Percentiles rank a stretch among this genome's conserved stretches.
These are phyloP conservation scores for Chaetophractus vellerosus DNA, from an alignment of 2,797 vertebrate genomes.

Conservation along the genomic window DNA sequence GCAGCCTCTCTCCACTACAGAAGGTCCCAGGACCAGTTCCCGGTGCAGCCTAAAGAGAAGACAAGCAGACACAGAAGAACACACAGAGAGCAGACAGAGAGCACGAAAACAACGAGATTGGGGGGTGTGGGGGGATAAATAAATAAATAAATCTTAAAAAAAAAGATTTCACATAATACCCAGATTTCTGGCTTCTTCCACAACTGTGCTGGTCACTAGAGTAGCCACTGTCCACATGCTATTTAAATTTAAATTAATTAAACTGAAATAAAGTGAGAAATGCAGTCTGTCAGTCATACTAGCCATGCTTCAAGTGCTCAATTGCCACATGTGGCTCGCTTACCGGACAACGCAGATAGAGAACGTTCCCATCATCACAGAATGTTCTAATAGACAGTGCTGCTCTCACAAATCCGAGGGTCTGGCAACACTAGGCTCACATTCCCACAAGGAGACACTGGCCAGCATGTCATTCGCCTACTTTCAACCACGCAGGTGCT, in stretches of 20 bases:
- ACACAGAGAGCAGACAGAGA: too few species aligned
- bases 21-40: too few species aligned
- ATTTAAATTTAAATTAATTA: not conserved
- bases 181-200: not conserved
- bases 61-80: too few species aligned
- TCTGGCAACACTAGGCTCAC: not conserved
- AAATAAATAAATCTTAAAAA: too few species aligned
- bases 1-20: too few species aligned
- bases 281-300: not conserved
- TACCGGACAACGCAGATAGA: fast-evolving
- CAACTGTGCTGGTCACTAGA: not conserved
- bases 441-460: not conserved
- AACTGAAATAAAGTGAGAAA: not conserved
- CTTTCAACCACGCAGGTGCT: fast-evolving
- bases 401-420: not conserved
- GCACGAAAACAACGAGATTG: too few species aligned
- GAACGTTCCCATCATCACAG: not conserved
- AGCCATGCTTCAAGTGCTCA: not conserved
- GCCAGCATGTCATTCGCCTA: not conserved
- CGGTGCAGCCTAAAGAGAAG: too few species aligned
- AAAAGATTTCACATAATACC: not conserved
- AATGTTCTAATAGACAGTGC: fast-evolving
- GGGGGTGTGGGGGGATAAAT: too few species aligned
- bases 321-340: not conserved
- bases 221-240: not conserved